Evolutionary conservation across 2,888 invertebrate species (phyloP).

Genomic region (Cecidostiba fungosa): DNA sequence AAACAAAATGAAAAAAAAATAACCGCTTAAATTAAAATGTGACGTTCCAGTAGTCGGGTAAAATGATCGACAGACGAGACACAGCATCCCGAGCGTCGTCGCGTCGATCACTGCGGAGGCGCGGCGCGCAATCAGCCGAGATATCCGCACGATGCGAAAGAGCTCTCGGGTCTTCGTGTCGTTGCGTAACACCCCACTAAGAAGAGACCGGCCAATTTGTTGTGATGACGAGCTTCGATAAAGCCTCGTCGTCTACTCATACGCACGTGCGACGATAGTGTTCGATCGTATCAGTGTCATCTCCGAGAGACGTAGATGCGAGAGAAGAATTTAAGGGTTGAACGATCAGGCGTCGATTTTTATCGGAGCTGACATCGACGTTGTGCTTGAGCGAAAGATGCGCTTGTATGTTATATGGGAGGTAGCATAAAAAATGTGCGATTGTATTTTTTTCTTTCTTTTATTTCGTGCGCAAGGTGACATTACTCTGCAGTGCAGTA

Average conservation of each 20-base stretch:
- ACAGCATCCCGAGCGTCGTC: background rate
- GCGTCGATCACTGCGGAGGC: background rate
- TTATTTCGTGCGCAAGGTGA: background rate
- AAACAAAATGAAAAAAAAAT: background rate
- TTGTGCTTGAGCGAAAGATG: too few species aligned
- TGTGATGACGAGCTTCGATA: background rate
- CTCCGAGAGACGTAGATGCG: background rate
- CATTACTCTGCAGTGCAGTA: background rate
- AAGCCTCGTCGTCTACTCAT: background rate
- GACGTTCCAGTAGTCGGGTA: background rate
- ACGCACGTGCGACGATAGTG: background rate
- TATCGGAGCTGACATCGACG: too few species aligned
- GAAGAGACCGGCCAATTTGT: background rate
- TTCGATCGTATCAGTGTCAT: background rate
- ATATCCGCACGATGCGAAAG: background rate
- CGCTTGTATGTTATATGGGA: too few species aligned
- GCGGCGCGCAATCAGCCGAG: background rate
- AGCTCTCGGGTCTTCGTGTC: background rate
- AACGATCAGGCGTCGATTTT: background rate
- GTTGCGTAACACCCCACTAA: constrained; percentile 1
- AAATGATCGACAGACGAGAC: background rate
- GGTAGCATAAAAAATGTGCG: too few species aligned
- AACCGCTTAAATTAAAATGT: background rate
- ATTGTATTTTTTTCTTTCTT: background rate
- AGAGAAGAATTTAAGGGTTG: background rate